Base-by-base conservation (phyloP, 2,888 invertebrate genomes). In the Harpalus rubripes region DNA sequence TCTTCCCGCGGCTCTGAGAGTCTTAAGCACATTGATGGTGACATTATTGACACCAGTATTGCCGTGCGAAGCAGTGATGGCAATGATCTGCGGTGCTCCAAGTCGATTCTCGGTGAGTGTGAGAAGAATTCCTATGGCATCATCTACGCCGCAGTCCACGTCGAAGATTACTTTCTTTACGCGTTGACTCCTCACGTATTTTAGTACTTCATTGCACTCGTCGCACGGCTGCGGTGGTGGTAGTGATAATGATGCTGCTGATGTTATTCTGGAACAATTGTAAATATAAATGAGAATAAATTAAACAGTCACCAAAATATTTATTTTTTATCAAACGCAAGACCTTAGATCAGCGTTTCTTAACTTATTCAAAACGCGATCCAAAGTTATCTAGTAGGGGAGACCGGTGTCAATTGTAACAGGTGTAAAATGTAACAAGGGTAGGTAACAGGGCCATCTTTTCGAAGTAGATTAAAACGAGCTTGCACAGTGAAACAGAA, bases 11-110 rank as follows among this genome's bases (percentile, higher is more conserved):
- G 91, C 87, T 15, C 91, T 89, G 65, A 94, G 88, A 0, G 91
- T 91, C 85, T 92, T 91, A 3, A 92, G 89, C 0, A 93, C 92
- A 88, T 94, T 94, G 0, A 86, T 86, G 44, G 90, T 90, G 0
- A 92, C 93, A 86, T 93, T 91, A 12, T 91, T 88, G 5, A 93
- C 88, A 0, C 88, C 86, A 0, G 92, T 92, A 87, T 93, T 94
- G 1, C 94, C 94, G 63, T 92, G 90, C 0, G 91, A 91, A 86
- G 93, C 92, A 0, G 93, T 94, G 74, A 94, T 92, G n/a, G 92
- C 94, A 0, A 93, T 63, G 5, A 94, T 88, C 74, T 92, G 89
- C 6, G 91, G 89, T 0, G 88, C 86, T 1, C 88, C 85, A 1
- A 87, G 87, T 8, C 87, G 82, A 7, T 84, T 86, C 32, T 44